These are phyloP conservation scores for Reticulitermes speratus DNA, from an alignment of 1,140 invertebrate genomes.

Conservation along the genomic window DNA sequence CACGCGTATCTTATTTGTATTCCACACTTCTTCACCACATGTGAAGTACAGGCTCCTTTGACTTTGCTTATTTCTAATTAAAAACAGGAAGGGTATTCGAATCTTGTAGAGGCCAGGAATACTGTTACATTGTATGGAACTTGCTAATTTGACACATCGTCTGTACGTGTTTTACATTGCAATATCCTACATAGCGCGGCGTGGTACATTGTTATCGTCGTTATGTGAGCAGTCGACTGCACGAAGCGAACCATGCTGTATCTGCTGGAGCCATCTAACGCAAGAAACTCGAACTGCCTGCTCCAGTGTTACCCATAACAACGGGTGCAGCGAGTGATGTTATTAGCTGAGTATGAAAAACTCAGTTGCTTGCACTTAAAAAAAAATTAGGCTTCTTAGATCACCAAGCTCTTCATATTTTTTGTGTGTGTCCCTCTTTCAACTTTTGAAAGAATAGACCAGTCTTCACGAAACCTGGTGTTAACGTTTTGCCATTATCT, in stretches of 20 bases:
- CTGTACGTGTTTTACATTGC: not conserved
- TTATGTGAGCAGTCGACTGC: not conserved
- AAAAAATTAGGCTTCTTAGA: too few species aligned
- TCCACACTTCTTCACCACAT: not conserved
- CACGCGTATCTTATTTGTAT: too few species aligned
- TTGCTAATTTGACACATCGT: not conserved
- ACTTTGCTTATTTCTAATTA: not conserved
- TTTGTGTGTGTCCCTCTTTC: too few species aligned
- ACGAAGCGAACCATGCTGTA: not conserved
- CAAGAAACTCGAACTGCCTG: not conserved
- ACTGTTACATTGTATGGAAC: not conserved
- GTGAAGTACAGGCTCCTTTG: not conserved
- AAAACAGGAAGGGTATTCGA: not conserved
- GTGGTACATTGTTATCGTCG: not conserved
- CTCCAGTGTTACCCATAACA: not conserved
- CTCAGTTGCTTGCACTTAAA: too few species aligned
- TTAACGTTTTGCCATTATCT: too few species aligned
- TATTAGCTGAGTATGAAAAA: not conserved
- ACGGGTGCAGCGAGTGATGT: not conserved
- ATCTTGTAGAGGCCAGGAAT: not conserved
- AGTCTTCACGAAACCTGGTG: too few species aligned
- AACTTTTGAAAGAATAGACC: too few species aligned
- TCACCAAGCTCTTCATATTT: too few species aligned
- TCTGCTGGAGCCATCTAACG: not conserved
- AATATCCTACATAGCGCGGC: not conserved